Conservation (phyloP, 1,140 invertebrate genomes). For the Zaprionus vittiger region DNA sequence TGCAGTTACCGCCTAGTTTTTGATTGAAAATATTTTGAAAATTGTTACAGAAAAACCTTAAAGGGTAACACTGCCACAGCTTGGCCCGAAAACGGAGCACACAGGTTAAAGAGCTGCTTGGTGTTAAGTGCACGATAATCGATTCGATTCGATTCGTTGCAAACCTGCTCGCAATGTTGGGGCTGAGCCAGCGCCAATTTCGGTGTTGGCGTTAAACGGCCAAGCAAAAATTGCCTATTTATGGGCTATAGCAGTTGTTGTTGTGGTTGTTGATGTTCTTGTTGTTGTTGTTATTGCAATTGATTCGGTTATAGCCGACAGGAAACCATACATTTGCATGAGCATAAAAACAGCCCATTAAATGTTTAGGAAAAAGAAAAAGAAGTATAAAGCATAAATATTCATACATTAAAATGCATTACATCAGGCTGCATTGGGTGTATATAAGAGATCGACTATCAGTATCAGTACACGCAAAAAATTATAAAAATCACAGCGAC, state of each 20-base stretch:
- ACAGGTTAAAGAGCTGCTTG: conserved; percentile 76
- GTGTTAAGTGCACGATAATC: conserved; percentile 82
- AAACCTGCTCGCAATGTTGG: conserved; percentile 22
- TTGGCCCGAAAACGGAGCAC: conserved; percentile 31
- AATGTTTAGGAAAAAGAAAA: conserved; percentile 21
- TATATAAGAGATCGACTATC: too few relatives aligned
- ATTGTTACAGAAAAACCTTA: conserved; percentile 69
- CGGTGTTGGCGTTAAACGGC: conserved; percentile 76
- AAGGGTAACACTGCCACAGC: conserved; percentile 60
- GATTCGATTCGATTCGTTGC: conserved; percentile 75
- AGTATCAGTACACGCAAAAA: conserved; percentile 29
- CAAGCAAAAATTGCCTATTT: conserved; percentile 76
- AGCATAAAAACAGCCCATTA: conserved; percentile 63
- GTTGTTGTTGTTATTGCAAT: conserved; percentile 18
- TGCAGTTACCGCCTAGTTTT: conserved; percentile 58
- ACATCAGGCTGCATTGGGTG: conserved; percentile 38
- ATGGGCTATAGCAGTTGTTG: conserved; percentile 53
- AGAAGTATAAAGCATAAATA: conserved; percentile 17
- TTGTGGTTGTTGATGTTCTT: conserved; percentile 16
- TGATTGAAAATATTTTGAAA: conserved; percentile 76
- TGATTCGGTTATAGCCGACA: conserved; percentile 31
- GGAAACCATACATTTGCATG: conserved; percentile 77
- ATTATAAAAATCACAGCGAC: conserved; percentile 19
- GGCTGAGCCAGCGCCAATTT: conserved; percentile 27
- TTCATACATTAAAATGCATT: conserved; percentile 56